Evolutionary conservation across 2,888 invertebrate species (phyloP), one percentile per base, ranked within the genome.

Genomic region (Electrophaes corylata): DNA sequence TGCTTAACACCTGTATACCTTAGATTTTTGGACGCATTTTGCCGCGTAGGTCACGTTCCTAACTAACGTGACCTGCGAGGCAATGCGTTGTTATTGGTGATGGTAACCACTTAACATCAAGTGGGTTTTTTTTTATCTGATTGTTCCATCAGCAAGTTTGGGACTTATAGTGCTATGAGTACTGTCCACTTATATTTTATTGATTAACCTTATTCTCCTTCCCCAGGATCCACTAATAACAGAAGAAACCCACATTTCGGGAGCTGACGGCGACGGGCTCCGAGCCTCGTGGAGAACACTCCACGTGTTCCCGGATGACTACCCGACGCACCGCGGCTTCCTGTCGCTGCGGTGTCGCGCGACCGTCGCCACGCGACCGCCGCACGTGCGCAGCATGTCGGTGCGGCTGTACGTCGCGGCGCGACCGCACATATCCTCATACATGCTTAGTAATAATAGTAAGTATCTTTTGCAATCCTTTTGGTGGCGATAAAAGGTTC

Each of bases 371-470:
- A 90, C 91, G 44, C 72, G 76, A 0, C 91, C 91, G 52, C 83
- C 86, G 10, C 75, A 84, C 60, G 82, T 76, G 55, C 83, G 90
- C 54, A 79, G 80, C 67, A 91, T 91, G 90, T 87, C 91, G 3
- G 91, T 91, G 63, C 81, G 91, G 5, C 78, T 91, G 10, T 90
- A 86, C 45, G 86, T 91, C 20, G 90, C 89, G 0, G 75, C 78
- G 4, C 78, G 89, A 0, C 91, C 90, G 12, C 90, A 89, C 75
- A 88, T 91, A 79, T 88, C 91, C 0, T 85, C 88, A 0, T 90
- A 86, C 70, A 90, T 90, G 89, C 88, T 91, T 79, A 91, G 91
- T 81, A 91, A 90, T 79, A 91, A 89, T 75, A 90, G 91, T 91
- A 70, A 88, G 91, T 90, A 49, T 44, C 10, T 1, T n/a, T 6